Evolutionary conservation across 2,888 invertebrate genomes (phyloP), one percentile per base, ranked within the genome.

Genomic region (Agrochola lychnidis): DNA sequence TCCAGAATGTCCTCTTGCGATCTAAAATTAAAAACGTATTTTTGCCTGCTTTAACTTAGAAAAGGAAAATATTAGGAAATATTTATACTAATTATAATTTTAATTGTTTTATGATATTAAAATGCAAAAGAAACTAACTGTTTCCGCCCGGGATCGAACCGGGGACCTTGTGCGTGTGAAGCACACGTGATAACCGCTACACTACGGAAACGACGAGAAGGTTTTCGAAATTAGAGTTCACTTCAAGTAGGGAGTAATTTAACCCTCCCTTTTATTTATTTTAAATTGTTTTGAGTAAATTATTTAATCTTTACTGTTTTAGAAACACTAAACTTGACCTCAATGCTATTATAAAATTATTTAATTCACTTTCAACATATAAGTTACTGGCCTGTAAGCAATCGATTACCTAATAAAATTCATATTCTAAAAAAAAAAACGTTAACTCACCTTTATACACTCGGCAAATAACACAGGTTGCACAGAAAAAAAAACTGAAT

Each of bases 121-220:
- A 19, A 4, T 14, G 5, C n/a, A 82, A 77, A 76, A 79, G 0
- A 6, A 1, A n/a, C n/a, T n/a, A 30, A 40, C 53, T 97, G 97
- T 97, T 97, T 97, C 97, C 97, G 97, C 97, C 97, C 97, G 97
- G 97, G 97, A 97, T 97, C 97, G 97, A 97, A 97, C 97, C 97
- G 97, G 97, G 97, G 97, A 94, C 97, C 97, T 97, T 97, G 97
- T 97, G 97, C 97, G 97, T 98, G 97, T 97, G 97, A 98, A 97
- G 98, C 97, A 97, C 97, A 98, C 97, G 97, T 97, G 97, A 97
- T 97, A 97, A 97, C 97, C 97, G 97, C 97, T 97, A 97, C 97
- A 97, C 97, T 97, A 97, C 97, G 97, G 97, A 97, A 97, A 97
- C 97, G 84, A 10, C 86, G 0, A 0, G 0, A 0, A 0, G 0